Conservation (phyloP, 2,113 vertebrate species). For the Xyliphius kryptos region DNA sequence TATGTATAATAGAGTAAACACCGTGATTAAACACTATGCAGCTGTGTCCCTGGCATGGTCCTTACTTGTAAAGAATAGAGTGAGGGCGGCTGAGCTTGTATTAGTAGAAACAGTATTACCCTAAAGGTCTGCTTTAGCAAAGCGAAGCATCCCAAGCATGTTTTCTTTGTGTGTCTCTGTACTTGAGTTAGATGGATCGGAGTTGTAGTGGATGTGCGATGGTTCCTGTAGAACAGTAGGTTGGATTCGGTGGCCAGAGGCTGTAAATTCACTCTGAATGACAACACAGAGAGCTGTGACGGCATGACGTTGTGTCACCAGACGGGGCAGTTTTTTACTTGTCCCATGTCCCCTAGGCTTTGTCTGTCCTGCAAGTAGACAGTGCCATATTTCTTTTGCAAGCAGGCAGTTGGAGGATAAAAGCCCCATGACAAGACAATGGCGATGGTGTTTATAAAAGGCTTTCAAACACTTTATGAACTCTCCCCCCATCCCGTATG, state of each 20-base stretch:
- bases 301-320: constrained; percentile 58
- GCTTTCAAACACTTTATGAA: constrained; percentile 35
- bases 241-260: constrained; percentile 27
- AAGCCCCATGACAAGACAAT: constrained; percentile 35
- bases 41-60: no score
- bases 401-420: constrained; percentile 43
- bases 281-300: constrained; percentile 52
- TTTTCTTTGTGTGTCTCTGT: no score
- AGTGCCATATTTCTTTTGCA: constrained; percentile 60
- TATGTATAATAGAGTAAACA: no score
- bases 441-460: constrained; percentile 45
- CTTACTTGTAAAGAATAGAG: no score
- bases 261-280: constrained; percentile 47
- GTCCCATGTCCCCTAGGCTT: constrained; percentile 55
- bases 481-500: constrained; percentile 10
- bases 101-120: no score
- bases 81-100: no score
- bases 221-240: not conserved
- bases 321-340: constrained; percentile 63
- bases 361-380: constrained; percentile 54
- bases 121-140: no score
- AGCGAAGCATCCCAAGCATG: no score
- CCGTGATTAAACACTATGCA: no score
- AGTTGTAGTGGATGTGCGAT: constrained; percentile 7
- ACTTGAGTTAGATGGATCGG: constrained; percentile 4